Evolutionary conservation across 2,113 vertebrate species (phyloP), one percentile per base, ranked within the genome.

Genomic region (Pimephales promelas): DNA sequence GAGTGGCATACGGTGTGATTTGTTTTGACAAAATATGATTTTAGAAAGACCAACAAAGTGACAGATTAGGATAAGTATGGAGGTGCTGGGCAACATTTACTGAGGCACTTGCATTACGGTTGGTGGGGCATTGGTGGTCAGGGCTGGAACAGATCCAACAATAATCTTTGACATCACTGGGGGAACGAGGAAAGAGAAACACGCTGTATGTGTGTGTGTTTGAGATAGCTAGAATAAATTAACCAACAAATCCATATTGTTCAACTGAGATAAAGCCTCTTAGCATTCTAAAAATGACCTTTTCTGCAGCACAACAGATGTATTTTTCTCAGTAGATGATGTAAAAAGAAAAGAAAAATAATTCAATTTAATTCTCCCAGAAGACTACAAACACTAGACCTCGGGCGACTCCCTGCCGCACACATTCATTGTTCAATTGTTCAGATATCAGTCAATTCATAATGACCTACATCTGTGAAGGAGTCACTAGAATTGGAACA

Each of bases 391-490:
- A 64, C 78, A 45, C 36, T 26, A 34, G 26, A 80, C n/a, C 61
- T n/a, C 28, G 45, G 43, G 78, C 73, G 86, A 78, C 56, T 74
- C 75, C 81, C 75, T 62, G 34, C 31, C 34, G 68, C 74, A 77
- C 54, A 78, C 49, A 62, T 49, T 59, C 71, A 76, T 64, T 70
- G 47, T 56, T 59, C 16, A 11, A 40, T 68, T 85, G 68, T 74
- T 74, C 74, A 56, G 28, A 62, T 80, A 61, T 80, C 77, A 40
- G 31, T 24, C 36, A 78, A 82, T 31, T 28, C 40, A 73, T 82
- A 81, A 49, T 81, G 82, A 59, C 71, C 81, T 81, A 72, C 73
- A 82, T 78, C 57, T 72, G 75, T 76, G 5, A 84, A 57, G 36
- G 70, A 78, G 56, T 77, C 86, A 78, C 56, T 22, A 71, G 18